Evolutionary conservation across 2,888 invertebrate genomes (phyloP).

Genomic region (Ophion costatus): DNA sequence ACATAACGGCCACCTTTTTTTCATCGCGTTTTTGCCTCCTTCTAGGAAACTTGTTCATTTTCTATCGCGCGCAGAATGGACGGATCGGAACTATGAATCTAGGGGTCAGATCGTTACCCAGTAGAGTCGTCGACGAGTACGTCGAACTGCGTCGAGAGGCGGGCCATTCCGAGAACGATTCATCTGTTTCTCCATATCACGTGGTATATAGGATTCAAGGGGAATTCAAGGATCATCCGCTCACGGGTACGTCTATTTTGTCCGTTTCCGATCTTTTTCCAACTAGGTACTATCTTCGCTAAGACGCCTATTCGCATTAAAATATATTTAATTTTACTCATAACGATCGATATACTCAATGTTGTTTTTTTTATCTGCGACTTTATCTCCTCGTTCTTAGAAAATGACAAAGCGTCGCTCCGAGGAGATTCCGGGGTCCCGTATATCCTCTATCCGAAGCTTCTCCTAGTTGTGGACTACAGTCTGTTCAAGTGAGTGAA

Average conservation of each 20-base stretch:
- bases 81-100: conserved; percentile 24
- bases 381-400: background rate
- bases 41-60: background rate
- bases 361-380: background rate
- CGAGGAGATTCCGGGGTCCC: conserved; percentile 18
- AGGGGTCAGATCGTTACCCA: conserved; percentile 51
- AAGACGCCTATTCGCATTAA: too few relatives aligned
- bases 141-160: conserved; percentile 42
- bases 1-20: background rate
- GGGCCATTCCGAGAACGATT: conserved; percentile 3
- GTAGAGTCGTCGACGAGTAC: conserved; percentile 28
- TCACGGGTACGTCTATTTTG: background rate
- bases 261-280: background rate
- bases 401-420: background rate
- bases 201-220: conserved; percentile 43
- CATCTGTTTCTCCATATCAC: conserved; percentile 45
- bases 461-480: conserved; percentile 59
- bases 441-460: conserved; percentile 57
- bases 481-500: conserved; percentile 35
- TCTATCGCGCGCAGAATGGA: conserved; percentile 45
- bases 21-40: background rate
- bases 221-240: background rate
- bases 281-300: too few relatives aligned
- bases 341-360: background rate
- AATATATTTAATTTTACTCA: too few relatives aligned